phyloP scores from a whole-genome alignment of 2,888 invertebrate genomes.

The Drosophila tanythrix region DNA sequence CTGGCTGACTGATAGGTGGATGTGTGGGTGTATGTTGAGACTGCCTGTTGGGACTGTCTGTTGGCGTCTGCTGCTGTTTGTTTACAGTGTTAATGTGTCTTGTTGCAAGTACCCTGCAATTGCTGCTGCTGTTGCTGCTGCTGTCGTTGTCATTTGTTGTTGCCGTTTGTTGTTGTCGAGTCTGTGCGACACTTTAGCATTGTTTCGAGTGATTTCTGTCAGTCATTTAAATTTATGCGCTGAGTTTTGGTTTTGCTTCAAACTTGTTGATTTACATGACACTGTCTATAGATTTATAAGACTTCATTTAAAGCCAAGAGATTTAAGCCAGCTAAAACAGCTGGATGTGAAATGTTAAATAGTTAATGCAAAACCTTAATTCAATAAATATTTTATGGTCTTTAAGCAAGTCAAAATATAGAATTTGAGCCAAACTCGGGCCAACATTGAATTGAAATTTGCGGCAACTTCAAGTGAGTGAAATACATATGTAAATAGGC shows the following conservation, averaged over 20 bases:
- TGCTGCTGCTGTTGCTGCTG: background rate
- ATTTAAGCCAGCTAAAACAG: background rate
- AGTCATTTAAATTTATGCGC: constrained; percentile 56
- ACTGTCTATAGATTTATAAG: constrained; percentile 18
- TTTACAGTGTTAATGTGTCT: constrained; percentile 61
- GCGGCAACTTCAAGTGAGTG: background rate
- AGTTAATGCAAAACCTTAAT: background rate
- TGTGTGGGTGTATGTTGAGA: constrained; percentile 3
- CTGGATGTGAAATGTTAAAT: background rate
- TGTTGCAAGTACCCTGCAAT: constrained; percentile 37
- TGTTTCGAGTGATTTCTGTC: constrained; percentile 16
- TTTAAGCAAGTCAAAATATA: background rate
- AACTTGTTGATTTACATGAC: constrained; percentile 66
- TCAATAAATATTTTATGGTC: background rate
- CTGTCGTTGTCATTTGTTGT: background rate
- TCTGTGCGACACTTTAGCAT: constrained; percentile 28
- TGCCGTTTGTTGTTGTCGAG: background rate
- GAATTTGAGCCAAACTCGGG: background rate
- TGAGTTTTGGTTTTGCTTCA: constrained; percentile 20
- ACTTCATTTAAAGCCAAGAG: background rate
- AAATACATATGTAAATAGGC: background rate
- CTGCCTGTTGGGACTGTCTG: constrained; percentile 15
- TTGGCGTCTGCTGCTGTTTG: constrained; percentile 12
- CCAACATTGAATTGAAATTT: constrained; percentile 1
- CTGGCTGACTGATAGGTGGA: background rate